phyloP scores from a whole-genome alignment of 2,113 vertebrate genomes.

The Leucoraja erinaceus region DNA sequence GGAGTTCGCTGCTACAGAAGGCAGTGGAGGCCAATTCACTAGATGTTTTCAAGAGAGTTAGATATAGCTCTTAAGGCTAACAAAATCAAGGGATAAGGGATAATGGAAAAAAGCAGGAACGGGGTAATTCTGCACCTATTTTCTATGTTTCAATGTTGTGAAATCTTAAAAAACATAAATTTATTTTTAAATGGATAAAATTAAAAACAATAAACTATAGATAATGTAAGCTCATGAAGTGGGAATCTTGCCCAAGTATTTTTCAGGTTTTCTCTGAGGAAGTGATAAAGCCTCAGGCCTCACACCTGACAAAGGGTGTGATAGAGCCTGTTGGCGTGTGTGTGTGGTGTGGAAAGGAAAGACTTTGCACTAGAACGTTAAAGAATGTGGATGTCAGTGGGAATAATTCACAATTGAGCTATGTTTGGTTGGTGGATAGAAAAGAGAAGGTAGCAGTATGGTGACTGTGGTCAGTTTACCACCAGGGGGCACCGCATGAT shows the following conservation, averaged over 20 bases:
- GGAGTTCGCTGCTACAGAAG: no score
- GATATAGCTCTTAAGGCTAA: no score
- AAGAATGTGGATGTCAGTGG: not conserved
- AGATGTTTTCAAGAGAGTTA: no score
- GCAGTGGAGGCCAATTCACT: no score
- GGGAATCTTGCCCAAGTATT: not conserved
- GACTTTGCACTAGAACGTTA: not conserved
- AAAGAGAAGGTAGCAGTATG: not conserved
- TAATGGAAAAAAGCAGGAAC: no score
- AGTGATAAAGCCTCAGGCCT: not conserved
- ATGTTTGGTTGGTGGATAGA: not conserved
- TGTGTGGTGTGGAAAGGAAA: not conserved
- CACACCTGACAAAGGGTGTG: no score
- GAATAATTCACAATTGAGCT: not conserved
- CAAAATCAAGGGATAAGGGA: no score
- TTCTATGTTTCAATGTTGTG: not conserved
- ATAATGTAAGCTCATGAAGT: not conserved
- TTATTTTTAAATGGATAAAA: not conserved
- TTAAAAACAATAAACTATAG: not conserved
- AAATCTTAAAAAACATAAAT: not conserved
- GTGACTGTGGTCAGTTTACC: not conserved
- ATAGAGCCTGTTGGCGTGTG: not conserved
- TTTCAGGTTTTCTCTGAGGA: not conserved
- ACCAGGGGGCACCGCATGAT: no score
- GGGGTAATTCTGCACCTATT: no score